Evolutionary conservation across 2,888 invertebrate species (phyloP), one percentile per base, ranked within the genome.

Genomic region (Vanessa cardui): DNA sequence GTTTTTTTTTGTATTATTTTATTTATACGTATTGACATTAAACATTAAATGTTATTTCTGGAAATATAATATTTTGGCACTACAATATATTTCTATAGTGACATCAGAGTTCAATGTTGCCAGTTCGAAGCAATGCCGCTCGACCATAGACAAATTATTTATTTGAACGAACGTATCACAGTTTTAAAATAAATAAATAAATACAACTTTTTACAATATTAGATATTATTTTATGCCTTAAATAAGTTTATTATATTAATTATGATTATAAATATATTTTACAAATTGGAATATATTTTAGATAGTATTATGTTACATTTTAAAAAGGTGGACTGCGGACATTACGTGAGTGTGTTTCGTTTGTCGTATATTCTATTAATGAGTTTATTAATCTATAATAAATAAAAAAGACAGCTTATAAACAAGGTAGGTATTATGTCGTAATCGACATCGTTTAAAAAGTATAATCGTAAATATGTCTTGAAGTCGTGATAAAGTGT

Each of bases 121-220:
- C 18, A 59, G 47, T 61, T 61, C 56, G 54, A 49, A 66, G 52
- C 67, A 65, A 61, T n/a, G 63, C 50, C 44, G 64, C 44, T 61
- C 45, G 56, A 39, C 46, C 33, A 20, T 33, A 46, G 21, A 33
- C 54, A 56, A 61, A 66, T 49, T 20, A 54, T 47, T 39, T 39
- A 46, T 46, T 62, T 70, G 67, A 72, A 71, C 75, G 74, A 83
- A 84, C 79, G 79, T 89, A 89, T 89, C 89, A 89, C 89, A 90
- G 90, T 81, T 81, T 80, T 83, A 84, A 78, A 83, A 84, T 86
- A 87, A 89, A 88, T 88, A 87, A 88, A 85, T 87, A 86, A 86
- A 85, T 86, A 85, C 74, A 80, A 77, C 79, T 86, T 84, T 89
- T 80, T 88, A 89, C 88, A 89, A 80, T 80, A 81, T 80, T 70